Evolutionary conservation across 1,140 invertebrate species (phyloP), one percentile per base, ranked within the genome.

Genomic region (Gonatopus flavifemur): DNA sequence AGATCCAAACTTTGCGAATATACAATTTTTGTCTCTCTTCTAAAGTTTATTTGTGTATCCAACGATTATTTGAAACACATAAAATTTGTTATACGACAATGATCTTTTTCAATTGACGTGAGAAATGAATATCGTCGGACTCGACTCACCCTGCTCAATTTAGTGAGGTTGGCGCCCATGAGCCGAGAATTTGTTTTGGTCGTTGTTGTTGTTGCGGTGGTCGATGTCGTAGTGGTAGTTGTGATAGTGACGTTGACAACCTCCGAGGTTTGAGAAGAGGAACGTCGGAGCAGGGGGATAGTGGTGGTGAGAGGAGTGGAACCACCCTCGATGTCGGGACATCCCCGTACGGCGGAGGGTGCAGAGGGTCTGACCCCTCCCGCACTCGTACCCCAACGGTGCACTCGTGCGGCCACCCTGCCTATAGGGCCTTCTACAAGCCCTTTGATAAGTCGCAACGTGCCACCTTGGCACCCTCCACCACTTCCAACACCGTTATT

Each of bases 141-240:
- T 12, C 5, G 13, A 66, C 70, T 71, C 64, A 74, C 71, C 71
- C 69, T 68, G 61, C 58, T 66, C 48, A 65, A 59, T 59, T 71
- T 74, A 66, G 67, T 63, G 57, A 74, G 67, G 57, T 64, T 71
- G 62, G 70, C 52, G 67, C 69, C 69, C 67, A 72, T 72, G 66
- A 66, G 65, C 59, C 59, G 62, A 55, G 52, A 64, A 70, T 64
- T 62, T 30, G 46, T 52, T 57, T 52, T 55, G 52, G 58, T 64
- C 48, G 64, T 40, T 50, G 60, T 62, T 4, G 21, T 12, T 20
- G 3, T 22, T 15, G 10, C 12, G 9, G 37, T 39, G n/a, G 19
- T 22, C 19, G 42, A 41, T 35, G 52, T 55, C 57, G 57, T 59
- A 40, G 18, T 35, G 28, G 46, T 52, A 32, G 50, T 48, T 52